phyloP scores from a whole-genome alignment of 2,113 vertebrate genomes.

The Scolopax mira region DNA sequence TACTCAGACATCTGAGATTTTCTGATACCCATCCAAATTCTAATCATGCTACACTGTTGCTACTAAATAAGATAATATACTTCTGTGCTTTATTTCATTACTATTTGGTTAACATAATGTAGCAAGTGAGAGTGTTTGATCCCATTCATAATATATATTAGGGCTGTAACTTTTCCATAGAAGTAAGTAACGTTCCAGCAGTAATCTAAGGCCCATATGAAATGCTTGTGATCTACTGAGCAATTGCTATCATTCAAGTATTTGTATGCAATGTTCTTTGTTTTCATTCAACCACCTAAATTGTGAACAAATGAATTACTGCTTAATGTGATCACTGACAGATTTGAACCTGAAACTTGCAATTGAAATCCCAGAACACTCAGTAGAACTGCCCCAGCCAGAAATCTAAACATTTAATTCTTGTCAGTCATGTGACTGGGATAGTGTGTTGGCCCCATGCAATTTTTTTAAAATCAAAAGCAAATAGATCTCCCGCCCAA shows the following conservation, averaged over 20 bases:
- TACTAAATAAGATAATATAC: not conserved
- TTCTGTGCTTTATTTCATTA: not conserved
- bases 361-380: not conserved
- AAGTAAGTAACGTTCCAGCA: not conserved
- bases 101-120: not conserved
- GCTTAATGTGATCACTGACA: not conserved
- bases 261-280: not conserved
- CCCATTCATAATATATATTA: not conserved
- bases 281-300: not conserved
- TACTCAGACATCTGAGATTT: not conserved
- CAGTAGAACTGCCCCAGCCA: not conserved
- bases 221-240: not conserved
- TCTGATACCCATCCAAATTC: not conserved
- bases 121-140: not conserved
- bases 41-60: not conserved
- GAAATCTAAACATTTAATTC: not conserved
- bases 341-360: not conserved
- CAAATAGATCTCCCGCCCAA: rapidly evolving
- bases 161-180: not conserved
- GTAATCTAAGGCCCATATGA: not conserved
- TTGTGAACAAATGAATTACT: not conserved
- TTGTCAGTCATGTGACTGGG: not conserved
- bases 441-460: not conserved
- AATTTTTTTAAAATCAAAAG: not conserved
- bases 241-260: not conserved